Conservation (phyloP, 2,888 invertebrate genomes). For the Sicus ferrugineus region DNA sequence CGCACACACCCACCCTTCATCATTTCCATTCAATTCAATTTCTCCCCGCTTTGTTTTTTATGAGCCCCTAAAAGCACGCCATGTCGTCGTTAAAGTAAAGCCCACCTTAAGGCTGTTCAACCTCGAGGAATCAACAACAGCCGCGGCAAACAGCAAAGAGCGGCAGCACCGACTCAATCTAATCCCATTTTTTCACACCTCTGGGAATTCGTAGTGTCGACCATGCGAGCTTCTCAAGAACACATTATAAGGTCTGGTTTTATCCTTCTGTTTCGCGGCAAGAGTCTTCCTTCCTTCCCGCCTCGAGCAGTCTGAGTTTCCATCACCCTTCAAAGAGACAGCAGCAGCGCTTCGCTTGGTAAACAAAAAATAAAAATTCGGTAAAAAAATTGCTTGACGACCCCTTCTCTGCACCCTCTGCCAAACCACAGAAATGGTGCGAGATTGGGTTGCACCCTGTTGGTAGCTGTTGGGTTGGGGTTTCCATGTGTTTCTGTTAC, state of each 20-base stretch:
- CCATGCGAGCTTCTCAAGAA: conserved; percentile 15
- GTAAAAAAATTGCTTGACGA: conserved; percentile 6
- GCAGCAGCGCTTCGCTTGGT: not conserved
- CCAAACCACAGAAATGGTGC: conserved; percentile 23
- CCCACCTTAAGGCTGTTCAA: conserved; percentile 40
- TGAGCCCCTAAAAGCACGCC: conserved; percentile 16
- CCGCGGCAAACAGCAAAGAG: not conserved
- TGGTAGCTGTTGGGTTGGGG: not conserved
- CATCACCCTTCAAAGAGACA: not conserved
- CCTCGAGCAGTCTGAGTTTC: conserved; percentile 10
- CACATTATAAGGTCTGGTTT: conserved; percentile 10
- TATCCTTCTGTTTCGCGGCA: not conserved
- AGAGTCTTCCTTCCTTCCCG: not conserved
- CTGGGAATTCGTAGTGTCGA: conserved; percentile 42
- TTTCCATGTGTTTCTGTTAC: not conserved
- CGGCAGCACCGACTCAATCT: conserved; percentile 36
- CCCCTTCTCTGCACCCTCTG: not conserved
- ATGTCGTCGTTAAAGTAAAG: conserved; percentile 30
- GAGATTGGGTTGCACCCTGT: conserved; percentile 22
- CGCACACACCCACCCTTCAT: not conserved
- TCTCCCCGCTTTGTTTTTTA: conserved; percentile 16
- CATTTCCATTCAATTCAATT: conserved; percentile 14
- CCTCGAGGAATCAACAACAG: conserved; percentile 27
- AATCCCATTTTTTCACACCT: conserved; percentile 46
- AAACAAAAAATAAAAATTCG: conserved; percentile 5